phyloP scores from a whole-genome alignment of 2,113 vertebrate genomes.

The Cebus imitator region DNA sequence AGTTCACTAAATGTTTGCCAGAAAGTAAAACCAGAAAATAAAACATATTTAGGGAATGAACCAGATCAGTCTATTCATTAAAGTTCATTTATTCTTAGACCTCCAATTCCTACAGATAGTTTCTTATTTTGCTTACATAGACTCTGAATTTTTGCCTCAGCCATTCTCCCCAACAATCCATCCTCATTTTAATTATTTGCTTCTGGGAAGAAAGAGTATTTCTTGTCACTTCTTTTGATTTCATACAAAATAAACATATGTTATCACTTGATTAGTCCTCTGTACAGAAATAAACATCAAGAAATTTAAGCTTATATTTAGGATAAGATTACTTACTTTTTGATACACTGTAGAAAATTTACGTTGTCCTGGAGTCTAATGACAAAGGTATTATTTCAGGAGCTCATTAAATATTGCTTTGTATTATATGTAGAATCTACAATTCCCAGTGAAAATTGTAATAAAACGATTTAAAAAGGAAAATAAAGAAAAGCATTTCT shows the following conservation, averaged over 20 bases:
- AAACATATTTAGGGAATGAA: slow-evolving; percentile 42
- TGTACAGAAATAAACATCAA: slow-evolving; percentile 4
- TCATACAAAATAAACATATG: slow-evolving; percentile 18
- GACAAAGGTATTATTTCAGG: background rate
- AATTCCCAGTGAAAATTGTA: background rate
- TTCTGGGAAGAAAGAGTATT: slow-evolving; percentile 49
- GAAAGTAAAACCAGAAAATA: slow-evolving; percentile 60
- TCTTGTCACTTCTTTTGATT: slow-evolving; percentile 56
- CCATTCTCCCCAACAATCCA: slow-evolving; percentile 58
- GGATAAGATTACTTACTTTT: background rate
- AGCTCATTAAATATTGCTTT: background rate
- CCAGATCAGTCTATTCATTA: slow-evolving; percentile 47
- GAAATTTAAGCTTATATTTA: background rate
- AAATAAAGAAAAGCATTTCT: background rate
- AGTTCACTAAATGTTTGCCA: slow-evolving; percentile 58
- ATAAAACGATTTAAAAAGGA: background rate
- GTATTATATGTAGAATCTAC: background rate
- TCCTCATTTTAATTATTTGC: slow-evolving; percentile 70
- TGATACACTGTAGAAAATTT: background rate
- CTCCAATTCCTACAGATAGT: background rate
- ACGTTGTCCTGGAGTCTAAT: background rate
- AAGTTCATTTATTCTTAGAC: slow-evolving; percentile 66
- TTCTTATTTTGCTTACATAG: slow-evolving; percentile 72
- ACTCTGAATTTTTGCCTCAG: slow-evolving; percentile 68
- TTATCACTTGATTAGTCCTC: background rate